Evolutionary conservation across 2,888 invertebrate species (phyloP).

Genomic region (Alloplasta piceator): DNA sequence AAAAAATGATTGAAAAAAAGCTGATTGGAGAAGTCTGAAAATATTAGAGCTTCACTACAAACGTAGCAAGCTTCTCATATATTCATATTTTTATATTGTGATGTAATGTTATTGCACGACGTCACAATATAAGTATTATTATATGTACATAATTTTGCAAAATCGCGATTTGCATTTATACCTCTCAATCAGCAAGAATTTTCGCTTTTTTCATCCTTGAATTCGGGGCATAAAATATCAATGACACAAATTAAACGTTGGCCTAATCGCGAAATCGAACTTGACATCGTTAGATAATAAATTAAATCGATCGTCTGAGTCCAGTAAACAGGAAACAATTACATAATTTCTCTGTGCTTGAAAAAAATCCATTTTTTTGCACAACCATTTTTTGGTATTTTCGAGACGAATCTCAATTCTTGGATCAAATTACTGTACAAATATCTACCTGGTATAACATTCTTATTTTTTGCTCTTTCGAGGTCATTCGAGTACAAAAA

Average conservation of each 20-base stretch:
- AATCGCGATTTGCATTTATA: conserved; percentile 1
- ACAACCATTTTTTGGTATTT: no score
- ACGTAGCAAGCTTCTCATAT: no score
- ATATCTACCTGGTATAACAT: not conserved
- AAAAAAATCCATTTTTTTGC: not conserved
- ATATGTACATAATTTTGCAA: conserved; percentile 31
- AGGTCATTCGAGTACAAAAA: conserved; percentile 16
- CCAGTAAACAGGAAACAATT: conserved; percentile 1
- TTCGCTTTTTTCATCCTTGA: not conserved
- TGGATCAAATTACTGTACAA: not conserved
- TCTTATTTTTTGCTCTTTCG: not conserved
- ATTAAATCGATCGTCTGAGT: conserved; percentile 11
- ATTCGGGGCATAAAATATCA: not conserved
- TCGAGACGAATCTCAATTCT: not conserved
- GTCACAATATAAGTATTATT: not conserved
- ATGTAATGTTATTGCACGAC: no score
- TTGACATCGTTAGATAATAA: conserved; percentile 57
- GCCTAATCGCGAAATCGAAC: conserved; percentile 23
- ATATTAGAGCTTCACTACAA: no score
- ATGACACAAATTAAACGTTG: conserved; percentile 13
- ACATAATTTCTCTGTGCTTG: not conserved
- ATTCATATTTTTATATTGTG: no score
- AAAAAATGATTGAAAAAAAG: no score
- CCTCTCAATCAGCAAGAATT: conserved; percentile 10
- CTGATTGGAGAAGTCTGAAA: no score